Evolutionary conservation across 2,113 vertebrate genomes (phyloP).

Genomic region (Pterocles gutturalis): DNA sequence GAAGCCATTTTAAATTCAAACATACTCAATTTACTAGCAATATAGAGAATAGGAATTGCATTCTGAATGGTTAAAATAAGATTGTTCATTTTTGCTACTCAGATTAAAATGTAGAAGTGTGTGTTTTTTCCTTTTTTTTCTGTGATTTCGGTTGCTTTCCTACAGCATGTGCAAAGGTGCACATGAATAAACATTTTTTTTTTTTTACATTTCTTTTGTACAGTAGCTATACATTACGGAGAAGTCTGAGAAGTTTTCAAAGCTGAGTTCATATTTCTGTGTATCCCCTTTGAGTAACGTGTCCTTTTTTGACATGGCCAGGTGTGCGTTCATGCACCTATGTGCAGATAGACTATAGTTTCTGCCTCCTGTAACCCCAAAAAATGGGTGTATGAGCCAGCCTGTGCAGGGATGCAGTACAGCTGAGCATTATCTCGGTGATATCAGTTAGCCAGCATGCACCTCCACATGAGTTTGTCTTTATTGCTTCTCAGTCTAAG

Average conservation of each 20-base stretch:
- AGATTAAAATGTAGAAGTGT: background rate
- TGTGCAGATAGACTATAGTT: rapidly evolving
- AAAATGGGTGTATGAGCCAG: background rate
- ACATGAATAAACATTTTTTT: background rate
- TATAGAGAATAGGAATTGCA: background rate
- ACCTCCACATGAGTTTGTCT: background rate
- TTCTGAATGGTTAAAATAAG: background rate
- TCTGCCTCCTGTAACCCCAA: background rate
- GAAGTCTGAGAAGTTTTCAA: background rate
- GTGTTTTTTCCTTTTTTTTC: background rate
- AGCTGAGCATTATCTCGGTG: background rate
- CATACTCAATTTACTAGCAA: background rate
- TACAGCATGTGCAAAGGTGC: background rate
- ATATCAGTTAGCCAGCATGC: background rate
- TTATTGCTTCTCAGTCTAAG: background rate
- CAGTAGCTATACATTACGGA: background rate
- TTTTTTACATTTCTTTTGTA: background rate
- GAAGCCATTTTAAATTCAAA: background rate
- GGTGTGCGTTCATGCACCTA: background rate
- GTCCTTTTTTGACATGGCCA: background rate
- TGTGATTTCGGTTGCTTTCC: background rate
- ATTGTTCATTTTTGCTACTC: background rate
- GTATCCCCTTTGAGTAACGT: background rate
- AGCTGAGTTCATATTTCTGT: background rate
- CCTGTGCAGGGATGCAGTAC: background rate